Evolutionary conservation across 1,140 invertebrate genomes (phyloP).

Genomic region (Glossosoma conforme): DNA sequence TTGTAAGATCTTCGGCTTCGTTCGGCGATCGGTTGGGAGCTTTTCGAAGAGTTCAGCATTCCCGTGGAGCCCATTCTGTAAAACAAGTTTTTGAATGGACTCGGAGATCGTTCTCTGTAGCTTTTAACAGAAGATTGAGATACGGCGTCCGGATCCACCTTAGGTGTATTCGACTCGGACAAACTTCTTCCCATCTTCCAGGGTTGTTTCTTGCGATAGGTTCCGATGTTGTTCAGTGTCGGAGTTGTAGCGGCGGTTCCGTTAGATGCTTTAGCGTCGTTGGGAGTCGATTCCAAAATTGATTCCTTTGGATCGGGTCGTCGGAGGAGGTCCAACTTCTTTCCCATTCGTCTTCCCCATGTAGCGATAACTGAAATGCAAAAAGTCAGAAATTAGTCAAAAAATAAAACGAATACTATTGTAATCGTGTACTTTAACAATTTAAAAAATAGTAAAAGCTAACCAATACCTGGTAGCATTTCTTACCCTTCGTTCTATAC

Average conservation of each 20-base stretch:
- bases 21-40: constrained; percentile 46
- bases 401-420: no score
- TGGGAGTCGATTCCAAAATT: constrained; percentile 35
- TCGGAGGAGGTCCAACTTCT: constrained; percentile 70
- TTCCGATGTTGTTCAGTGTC: constrained; percentile 36
- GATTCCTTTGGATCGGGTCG: constrained; percentile 59
- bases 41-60: constrained; percentile 60
- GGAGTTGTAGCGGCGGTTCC: constrained; percentile 35
- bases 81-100: constrained; percentile 67
- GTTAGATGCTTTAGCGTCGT: no score
- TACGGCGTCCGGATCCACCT: constrained; percentile 44
- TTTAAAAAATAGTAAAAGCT: no score
- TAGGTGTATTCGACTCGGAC: constrained; percentile 43
- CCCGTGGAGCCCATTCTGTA: constrained; percentile 71
- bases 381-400: no score
- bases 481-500: no score
- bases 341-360: constrained; percentile 74
- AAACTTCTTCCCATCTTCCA: constrained; percentile 50
- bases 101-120: constrained; percentile 53
- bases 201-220: constrained; percentile 44
- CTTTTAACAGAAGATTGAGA: constrained; percentile 38
- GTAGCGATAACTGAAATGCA: constrained; percentile 62
- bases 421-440: no score
- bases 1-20: constrained; percentile 43
- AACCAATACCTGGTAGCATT: no score